Percentiles rank a stretch among this genome's conserved stretches.
These are phyloP conservation scores for Pristionchus arcanus DNA, from an alignment of 2,888 invertebrate species.

Conservation along the genomic window DNA sequence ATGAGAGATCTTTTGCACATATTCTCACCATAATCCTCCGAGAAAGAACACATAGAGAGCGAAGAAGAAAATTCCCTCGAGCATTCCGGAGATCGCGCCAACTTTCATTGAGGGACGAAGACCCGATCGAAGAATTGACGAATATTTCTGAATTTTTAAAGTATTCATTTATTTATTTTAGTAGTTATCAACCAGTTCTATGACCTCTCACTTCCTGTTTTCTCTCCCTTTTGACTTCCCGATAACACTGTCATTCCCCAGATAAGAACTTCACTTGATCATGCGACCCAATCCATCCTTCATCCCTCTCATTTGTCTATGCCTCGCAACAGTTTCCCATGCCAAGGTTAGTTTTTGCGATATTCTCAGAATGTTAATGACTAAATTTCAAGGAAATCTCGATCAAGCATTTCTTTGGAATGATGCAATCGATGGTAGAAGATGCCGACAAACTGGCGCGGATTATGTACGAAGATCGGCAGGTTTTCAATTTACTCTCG, in stretches of 20 bases:
- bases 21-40: conserved; percentile 39
- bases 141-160: background rate
- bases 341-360: background rate
- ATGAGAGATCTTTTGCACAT: background rate
- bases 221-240: background rate
- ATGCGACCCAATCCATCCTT: background rate
- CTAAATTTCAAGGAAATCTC: background rate
- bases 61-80: conserved; percentile 53
- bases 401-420: conserved; percentile 37
- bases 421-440: conserved; percentile 49
- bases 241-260: conserved; percentile 2
- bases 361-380: background rate
- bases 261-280: conserved; percentile 1
- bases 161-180: background rate
- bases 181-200: too few species aligned
- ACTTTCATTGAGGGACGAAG: conserved; percentile 13
- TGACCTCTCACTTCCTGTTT: conserved; percentile 12
- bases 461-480: conserved; percentile 45
- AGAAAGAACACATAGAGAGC: conserved; percentile 39
- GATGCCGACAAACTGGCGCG: conserved; percentile 30
- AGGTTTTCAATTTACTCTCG: background rate
- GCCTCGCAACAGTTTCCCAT: background rate
- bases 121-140: background rate
- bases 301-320: background rate
- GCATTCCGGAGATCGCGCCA: background rate